phyloP scores from a whole-genome alignment of 2,797 vertebrate genomes.

The Hephaestus fuliginosus region DNA sequence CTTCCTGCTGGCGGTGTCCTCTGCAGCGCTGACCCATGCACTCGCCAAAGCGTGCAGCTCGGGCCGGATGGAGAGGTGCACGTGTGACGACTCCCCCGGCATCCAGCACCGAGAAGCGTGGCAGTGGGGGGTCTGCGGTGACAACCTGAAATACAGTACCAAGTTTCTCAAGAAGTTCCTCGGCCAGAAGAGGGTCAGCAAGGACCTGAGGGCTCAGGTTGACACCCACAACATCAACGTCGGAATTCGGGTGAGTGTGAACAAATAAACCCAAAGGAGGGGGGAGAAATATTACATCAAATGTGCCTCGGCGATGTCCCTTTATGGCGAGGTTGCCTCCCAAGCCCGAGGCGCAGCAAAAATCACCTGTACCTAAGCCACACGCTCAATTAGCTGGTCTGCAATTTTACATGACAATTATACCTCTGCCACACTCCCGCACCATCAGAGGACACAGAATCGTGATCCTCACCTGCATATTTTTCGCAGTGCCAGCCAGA shows the following conservation, averaged over 20 bases:
- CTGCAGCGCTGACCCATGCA: slow-evolving; percentile 93
- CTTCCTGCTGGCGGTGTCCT: slow-evolving; percentile 94
- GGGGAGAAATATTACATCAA: neutral
- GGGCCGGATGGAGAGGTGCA: slow-evolving; percentile 98
- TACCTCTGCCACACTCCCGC: slow-evolving; percentile 38
- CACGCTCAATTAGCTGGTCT: slow-evolving; percentile 54
- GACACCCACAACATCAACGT: slow-evolving; percentile 97
- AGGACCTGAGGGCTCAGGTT: slow-evolving; percentile 94
- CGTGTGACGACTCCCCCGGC: slow-evolving; percentile 96
- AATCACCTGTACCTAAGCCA: slow-evolving; percentile 27
- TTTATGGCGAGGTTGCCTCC: slow-evolving; percentile 31
- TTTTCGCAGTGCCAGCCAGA: slow-evolving; percentile 59
- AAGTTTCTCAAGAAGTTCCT: slow-evolving; percentile 97
- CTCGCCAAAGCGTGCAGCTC: slow-evolving; percentile 97
- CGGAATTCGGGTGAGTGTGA: slow-evolving; percentile 92
- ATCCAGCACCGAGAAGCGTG: slow-evolving; percentile 97
- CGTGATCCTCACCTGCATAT: slow-evolving; percentile 39
- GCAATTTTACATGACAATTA: slow-evolving; percentile 55
- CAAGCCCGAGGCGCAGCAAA: slow-evolving; percentile 35
- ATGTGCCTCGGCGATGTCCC: neutral
- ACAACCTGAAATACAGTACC: slow-evolving; percentile 99
- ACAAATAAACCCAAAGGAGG: neutral
- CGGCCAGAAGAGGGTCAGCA: slow-evolving; percentile 94
- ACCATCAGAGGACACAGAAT: slow-evolving; percentile 38
- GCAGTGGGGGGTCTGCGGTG: slow-evolving; percentile 98